Percentiles rank a stretch among this genome's conserved stretches.
These are phyloP conservation scores for Gymnocypris eckloni DNA, from an alignment of 2,797 vertebrate genomes.

Conservation along the genomic window DNA sequence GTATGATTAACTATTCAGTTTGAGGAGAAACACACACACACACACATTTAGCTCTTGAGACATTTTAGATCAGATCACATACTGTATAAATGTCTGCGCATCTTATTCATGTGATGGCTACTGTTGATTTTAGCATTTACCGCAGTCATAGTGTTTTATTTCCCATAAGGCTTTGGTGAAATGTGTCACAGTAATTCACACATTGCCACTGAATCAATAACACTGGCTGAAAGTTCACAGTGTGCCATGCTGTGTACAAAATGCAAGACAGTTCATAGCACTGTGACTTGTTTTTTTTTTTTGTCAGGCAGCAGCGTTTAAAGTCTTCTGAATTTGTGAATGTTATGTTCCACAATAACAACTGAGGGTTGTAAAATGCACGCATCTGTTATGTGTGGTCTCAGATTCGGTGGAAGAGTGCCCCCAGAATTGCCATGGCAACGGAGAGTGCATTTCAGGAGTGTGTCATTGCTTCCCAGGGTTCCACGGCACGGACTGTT, in stretches of 20 bases:
- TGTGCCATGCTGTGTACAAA: conserved; percentile 13
- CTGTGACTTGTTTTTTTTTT: not conserved
- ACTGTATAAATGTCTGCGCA: not conserved
- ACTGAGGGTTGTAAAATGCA: conserved; percentile 37
- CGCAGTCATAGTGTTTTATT: conserved; percentile 11
- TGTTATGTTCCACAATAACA: conserved; percentile 34
- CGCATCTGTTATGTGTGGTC: conserved; percentile 61
- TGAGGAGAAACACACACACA: conserved; percentile 9
- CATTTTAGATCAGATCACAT: conserved; percentile 1
- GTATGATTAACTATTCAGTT: conserved; percentile 11
- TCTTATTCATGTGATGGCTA: not conserved
- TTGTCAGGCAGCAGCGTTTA: not conserved
- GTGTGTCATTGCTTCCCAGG: conserved; percentile 97
- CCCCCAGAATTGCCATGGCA: conserved; percentile 96
- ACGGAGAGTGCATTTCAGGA: conserved; percentile 96
- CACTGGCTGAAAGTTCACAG: not conserved
- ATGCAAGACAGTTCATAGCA: not conserved
- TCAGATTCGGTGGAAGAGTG: conserved; percentile 97
- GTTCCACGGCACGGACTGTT: conserved; percentile 96
- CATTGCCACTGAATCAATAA: not conserved
- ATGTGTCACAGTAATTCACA: conserved; percentile 37
- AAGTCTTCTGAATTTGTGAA: conserved; percentile 18
- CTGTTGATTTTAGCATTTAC: conserved; percentile 22
- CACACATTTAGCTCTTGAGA: not conserved
- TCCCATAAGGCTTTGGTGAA: conserved; percentile 32